Conservation (phyloP, 1,140 invertebrate genomes). For the Himalopsyche phryganea region DNA sequence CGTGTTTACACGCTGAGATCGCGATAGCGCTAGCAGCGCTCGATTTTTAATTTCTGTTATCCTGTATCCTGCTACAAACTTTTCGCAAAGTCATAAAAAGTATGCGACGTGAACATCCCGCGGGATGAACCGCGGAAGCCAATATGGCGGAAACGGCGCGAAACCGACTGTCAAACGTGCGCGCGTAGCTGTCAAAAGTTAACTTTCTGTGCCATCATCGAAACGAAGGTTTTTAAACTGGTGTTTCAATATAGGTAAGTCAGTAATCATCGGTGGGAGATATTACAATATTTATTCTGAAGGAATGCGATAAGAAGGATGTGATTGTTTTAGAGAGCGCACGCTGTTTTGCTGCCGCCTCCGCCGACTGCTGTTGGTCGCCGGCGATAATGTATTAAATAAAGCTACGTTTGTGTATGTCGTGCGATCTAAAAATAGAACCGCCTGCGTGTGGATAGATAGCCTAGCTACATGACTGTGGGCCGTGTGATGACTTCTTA, state of each 20-base stretch:
- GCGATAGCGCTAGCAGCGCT: background rate
- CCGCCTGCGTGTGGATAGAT: slow-evolving; percentile 20
- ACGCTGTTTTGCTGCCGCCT: background rate
- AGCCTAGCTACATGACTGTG: slow-evolving; percentile 7
- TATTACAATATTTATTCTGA: background rate
- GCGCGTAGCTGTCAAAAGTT: slow-evolving; percentile 10
- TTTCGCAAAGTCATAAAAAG: background rate
- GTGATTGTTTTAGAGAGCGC: background rate
- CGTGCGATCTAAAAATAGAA: slow-evolving; percentile 22
- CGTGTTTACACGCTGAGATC: slow-evolving; percentile 7
- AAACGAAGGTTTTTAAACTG: slow-evolving; percentile 2
- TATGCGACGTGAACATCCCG: slow-evolving; percentile 9
- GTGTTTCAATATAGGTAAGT: slow-evolving; percentile 8
- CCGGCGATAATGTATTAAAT: slow-evolving; percentile 19
- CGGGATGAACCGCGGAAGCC: slow-evolving; percentile 10
- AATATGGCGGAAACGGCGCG: slow-evolving; percentile 12
- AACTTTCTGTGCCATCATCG: slow-evolving; percentile 4
- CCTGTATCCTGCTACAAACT: slow-evolving; percentile 1
- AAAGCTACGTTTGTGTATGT: slow-evolving; percentile 24
- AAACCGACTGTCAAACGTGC: slow-evolving; percentile 9
- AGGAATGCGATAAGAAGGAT: slow-evolving; percentile 13
- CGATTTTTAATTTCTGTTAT: background rate
- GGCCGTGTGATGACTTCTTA: slow-evolving; percentile 11
- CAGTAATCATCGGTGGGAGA: background rate
- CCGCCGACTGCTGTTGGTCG: background rate